Base-by-base conservation (phyloP, 2,113 vertebrate species). In the Microcebus griseorufus region DNA sequence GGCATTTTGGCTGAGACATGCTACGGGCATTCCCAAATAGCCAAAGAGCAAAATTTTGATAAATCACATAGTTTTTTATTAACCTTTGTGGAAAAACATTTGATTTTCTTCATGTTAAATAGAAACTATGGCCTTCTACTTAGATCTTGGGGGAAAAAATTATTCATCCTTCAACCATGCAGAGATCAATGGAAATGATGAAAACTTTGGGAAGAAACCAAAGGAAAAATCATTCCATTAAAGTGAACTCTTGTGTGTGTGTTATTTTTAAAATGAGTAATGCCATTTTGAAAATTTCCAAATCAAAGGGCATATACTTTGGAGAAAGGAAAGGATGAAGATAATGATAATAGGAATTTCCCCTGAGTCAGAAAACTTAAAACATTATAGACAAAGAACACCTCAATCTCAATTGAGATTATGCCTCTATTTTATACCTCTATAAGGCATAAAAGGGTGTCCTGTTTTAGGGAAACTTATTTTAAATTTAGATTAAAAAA, bases 221-320 rank as follows among this genome's bases (percentile, higher is more conserved):
- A 83, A 89, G 29, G n/a, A 95, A 91, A 93, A 92, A 62, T 48
- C 4, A 42, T 58, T 53, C 9, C 53, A 62, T 72, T 79, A 73
- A 90, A 48, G 45, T 53, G 5, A 60, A 27, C 29, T 69, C 87
- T 84, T 85, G 87, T 58, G 65, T 67, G 14, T 23, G 18, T 80
- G 76, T 89, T 95, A 32, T 82, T 95, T 93, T 72, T 32, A 20
- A 93, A 95, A 83, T 94, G 62, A 96, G 23, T 90, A 79, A 94
- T 90, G 25, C 1, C 17, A 65, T 93, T 81, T 51, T 87, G 39
- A 84, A 88, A 85, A 96, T 92, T 94, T 23, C 83, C 10, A 87
- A 92, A 81, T 14, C 51, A 51, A 32, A 92, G 27, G 25, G 6
- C 12, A 79, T 45, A 87, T 70, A 27, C n/a, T 89, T 81, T 87